Percentiles rank a stretch among this genome's conserved stretches.
Conservation (phyloP, 37 sponge, comb jelly and placozoan genomes). For the Aplysina aerophoba region DNA sequence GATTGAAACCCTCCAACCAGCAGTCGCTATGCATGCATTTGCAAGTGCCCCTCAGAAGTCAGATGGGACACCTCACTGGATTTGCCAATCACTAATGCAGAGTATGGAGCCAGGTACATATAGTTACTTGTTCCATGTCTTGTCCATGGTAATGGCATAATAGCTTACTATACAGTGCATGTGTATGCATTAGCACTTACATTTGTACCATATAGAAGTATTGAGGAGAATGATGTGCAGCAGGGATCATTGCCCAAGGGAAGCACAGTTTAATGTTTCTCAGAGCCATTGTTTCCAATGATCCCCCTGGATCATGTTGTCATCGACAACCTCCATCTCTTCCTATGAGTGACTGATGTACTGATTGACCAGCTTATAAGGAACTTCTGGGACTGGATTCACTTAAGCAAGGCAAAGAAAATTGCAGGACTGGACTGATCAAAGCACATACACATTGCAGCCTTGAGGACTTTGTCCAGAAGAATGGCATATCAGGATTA, state of each 20-base stretch:
- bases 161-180: no score
- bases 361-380: conserved; percentile 33
- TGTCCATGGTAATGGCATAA: no score
- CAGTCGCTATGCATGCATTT: not conserved
- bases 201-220: no score
- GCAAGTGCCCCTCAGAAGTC: conserved; percentile 26
- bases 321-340: conserved; percentile 49
- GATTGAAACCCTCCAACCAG: no score
- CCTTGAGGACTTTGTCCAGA: conserved; percentile 9
- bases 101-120: no score
- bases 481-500: conserved; percentile 21
- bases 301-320: conserved; percentile 41
- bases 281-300: conserved; percentile 26
- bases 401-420: no score
- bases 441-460: no score
- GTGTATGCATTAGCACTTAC: no score
- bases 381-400: not conserved
- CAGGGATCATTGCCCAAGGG: no score
- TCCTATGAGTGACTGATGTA: conserved; percentile 40
- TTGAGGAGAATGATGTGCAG: no score
- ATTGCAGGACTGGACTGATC: no score
- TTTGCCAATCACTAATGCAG: conserved; percentile 17
- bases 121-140: no score
- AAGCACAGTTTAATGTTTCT: conserved; percentile 28
- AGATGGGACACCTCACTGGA: conserved; percentile 4